A percentile compares a stretch with the other conserved stretches of the same genome.
Conservation (phyloP, 1,140 invertebrate genomes). For the Diuraphis noxia region DNA sequence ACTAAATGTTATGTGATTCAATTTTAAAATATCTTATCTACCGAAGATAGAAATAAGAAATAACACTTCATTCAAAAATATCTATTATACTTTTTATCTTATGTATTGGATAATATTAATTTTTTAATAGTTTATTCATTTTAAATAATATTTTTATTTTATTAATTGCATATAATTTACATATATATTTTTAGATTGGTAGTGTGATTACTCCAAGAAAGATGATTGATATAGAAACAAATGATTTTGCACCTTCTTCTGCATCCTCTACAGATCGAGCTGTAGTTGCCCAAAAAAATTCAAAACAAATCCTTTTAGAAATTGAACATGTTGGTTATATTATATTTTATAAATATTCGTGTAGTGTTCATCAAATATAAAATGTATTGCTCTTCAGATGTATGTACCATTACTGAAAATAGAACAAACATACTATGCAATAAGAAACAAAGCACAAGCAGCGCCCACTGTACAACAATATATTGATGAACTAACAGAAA, state of each 20-base stretch:
- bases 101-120: background rate
- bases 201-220: conserved; percentile 54
- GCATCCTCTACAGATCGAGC: background rate
- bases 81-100: background rate
- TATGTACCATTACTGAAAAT: conserved; percentile 42
- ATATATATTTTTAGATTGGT: conserved; percentile 52
- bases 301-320: conserved; percentile 53
- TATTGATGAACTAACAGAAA: conserved; percentile 32
- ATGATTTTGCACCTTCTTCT: background rate
- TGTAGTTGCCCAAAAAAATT: conserved; percentile 33
- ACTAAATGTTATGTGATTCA: background rate
- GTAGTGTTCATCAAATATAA: background rate
- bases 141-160: background rate
- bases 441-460: conserved; percentile 33
- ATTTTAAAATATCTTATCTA: background rate
- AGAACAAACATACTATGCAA: conserved; percentile 48
- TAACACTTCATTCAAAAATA: background rate
- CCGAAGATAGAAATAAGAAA: background rate
- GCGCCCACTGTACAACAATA: background rate
- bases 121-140: background rate
- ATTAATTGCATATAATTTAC: background rate
- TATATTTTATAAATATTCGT: background rate
- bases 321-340: conserved; percentile 49
- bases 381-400: background rate
- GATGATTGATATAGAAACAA: conserved; percentile 53